phyloP scores from a whole-genome alignment of 2,797 vertebrate genomes.

The Sorex maritimensis region DNA sequence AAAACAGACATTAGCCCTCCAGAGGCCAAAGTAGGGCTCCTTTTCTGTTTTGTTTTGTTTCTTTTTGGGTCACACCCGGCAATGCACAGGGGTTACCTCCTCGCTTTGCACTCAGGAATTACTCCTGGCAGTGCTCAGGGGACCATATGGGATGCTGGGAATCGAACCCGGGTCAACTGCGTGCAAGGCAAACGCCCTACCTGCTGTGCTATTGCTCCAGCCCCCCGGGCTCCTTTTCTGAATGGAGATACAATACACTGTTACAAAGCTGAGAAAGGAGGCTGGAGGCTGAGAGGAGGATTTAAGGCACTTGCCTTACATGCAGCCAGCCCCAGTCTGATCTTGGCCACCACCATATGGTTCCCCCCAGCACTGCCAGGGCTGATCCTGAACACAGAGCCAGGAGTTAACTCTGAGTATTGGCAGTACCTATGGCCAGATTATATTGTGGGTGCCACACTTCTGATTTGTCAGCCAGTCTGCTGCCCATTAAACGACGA shows the following conservation, averaged over 20 bases:
- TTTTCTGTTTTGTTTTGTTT: too few species aligned
- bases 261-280: background rate
- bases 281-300: background rate
- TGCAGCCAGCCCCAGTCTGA: constrained; percentile 17
- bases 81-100: too few species aligned
- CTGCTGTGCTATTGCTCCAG: too few species aligned
- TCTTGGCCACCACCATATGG: too few species aligned
- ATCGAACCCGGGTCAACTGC: too few species aligned
- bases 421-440: background rate
- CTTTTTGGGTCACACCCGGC: too few species aligned
- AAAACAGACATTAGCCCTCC: background rate
- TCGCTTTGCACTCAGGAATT: too few species aligned
- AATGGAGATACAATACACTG: too few species aligned
- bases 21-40: background rate
- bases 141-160: too few species aligned
- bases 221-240: background rate
- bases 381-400: background rate
- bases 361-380: too few species aligned
- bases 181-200: too few species aligned
- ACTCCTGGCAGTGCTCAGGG: too few species aligned
- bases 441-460: background rate
- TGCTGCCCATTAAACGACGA: constrained; percentile 13
- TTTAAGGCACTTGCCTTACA: background rate
- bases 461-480: constrained; percentile 24
- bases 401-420: constrained; percentile 30